Evolutionary conservation across 2,888 invertebrate genomes (phyloP), one percentile per base, ranked within the genome.

Genomic region (Bombylius major): DNA sequence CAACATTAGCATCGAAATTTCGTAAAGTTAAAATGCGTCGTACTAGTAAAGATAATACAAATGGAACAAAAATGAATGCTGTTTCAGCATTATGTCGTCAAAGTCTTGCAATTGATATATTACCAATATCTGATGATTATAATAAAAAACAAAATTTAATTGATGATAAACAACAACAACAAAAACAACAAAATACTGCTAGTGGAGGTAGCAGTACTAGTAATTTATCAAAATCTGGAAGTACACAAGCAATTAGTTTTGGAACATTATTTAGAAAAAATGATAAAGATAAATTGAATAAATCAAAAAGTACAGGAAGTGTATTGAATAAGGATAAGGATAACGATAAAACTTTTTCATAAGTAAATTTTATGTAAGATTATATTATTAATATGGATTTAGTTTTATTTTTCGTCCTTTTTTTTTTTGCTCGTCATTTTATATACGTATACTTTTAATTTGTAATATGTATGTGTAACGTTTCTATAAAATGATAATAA

Each of bases 21-120:
- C 76, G 80, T 4, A 78, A 80, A 59, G 78, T 79, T 0, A 78
- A 78, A 65, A 72, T 79, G 68, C 69, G 79, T 32, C 58, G 62
- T 52, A 60, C 64, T 56, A 61, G 65, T 51, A 59, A 56, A 47
- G 59, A 59, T 44, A 59, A 72, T 69, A 53, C 67, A 63, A 39
- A 74, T 70, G 32, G 55, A 49, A 61, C 63, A 39, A 76, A 73
- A 65, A 76, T 78, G 65, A 82, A 82, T 55, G 82, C 86, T 0
- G 79, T 89, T 0, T 82, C 87, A 0, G 77, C 81, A 4, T 76
- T 89, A 5, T 89, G 88, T 62, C 77, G 88, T 1, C 89, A 89
- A 68, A 88, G 87, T 65, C 72, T 89, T 5, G 73, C 87, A 5
- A 86, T 88, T 12, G 81, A 82, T 64, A 76, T 82, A 12, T 66